phyloP scores from a whole-genome alignment of 2,888 invertebrate genomes.

The Cephus nigrinus region DNA sequence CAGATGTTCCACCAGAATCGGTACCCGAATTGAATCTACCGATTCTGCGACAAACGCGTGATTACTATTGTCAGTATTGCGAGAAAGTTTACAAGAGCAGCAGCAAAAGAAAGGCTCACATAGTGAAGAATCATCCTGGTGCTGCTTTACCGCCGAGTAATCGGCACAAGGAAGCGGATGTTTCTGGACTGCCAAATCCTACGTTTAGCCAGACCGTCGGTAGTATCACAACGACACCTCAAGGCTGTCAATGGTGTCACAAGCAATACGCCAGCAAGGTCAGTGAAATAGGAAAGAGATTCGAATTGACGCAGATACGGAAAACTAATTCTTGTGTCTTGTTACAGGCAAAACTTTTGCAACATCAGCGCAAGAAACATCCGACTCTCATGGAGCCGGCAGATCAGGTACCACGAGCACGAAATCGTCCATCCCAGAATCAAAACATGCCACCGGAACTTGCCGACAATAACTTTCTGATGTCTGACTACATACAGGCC shows the following conservation, averaged over 20 bases:
- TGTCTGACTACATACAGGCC: constrained; percentile 48
- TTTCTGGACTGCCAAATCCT: constrained; percentile 70
- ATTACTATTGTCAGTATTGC: constrained; percentile 88
- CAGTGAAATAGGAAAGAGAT: constrained; percentile 52
- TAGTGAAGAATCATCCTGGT: constrained; percentile 86
- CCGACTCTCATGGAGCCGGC: constrained; percentile 65
- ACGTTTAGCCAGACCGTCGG: constrained; percentile 79
- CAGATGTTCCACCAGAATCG: constrained; percentile 73
- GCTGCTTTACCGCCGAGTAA: constrained; percentile 73
- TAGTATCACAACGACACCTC: constrained; percentile 77
- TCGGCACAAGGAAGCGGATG: constrained; percentile 61
- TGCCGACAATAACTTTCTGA: constrained; percentile 46
- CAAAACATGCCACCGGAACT: constrained; percentile 52
- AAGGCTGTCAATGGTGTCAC: constrained; percentile 83
- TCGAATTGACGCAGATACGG: neutral
- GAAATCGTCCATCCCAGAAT: constrained; percentile 57
- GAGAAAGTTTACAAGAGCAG: constrained; percentile 87
- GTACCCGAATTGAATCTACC: constrained; percentile 82
- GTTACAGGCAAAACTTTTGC: constrained; percentile 72
- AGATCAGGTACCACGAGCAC: constrained; percentile 60
- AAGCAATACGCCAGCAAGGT: constrained; percentile 87
- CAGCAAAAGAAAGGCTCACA: constrained; percentile 85
- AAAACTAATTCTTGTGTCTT: constrained; percentile 4
- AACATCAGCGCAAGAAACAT: constrained; percentile 77
- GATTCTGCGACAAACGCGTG: constrained; percentile 79